These are phyloP conservation scores for Gastrophysa polygoni DNA, from an alignment of 2,888 invertebrate species.

Conservation along the genomic window DNA sequence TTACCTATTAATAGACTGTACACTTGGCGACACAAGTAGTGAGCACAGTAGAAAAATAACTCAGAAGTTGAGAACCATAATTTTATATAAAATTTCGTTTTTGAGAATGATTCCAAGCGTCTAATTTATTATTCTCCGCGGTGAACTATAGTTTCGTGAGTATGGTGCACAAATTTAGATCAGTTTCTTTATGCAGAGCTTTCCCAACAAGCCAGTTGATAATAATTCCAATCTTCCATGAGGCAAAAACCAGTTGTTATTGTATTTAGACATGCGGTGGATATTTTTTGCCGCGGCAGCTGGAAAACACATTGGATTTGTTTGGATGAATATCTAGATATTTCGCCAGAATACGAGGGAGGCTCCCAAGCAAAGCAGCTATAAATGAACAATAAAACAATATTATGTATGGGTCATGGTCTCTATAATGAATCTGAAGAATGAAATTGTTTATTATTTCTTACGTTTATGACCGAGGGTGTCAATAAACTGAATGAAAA, in stretches of 20 bases:
- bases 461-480: neutral
- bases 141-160: neutral
- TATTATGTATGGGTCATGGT: neutral
- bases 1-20: slow-evolving; percentile 33
- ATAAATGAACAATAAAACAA: neutral
- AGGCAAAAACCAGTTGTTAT: neutral
- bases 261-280: slow-evolving; percentile 11
- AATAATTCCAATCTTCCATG: neutral
- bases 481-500: neutral
- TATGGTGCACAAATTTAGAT: neutral
- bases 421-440: neutral
- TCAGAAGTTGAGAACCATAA: no score
- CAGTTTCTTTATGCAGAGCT: neutral
- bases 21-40: slow-evolving; percentile 2
- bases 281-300: slow-evolving; percentile 9
- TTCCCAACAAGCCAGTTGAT: neutral
- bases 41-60: neutral
- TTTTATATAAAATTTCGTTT: no score
- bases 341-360: neutral
- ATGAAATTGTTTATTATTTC: neutral
- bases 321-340: neutral
- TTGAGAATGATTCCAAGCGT: no score
- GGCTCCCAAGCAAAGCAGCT: neutral
- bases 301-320: slow-evolving; percentile 3
- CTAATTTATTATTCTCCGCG: no score